Percentiles rank a stretch among this genome's conserved stretches.
These are phyloP conservation scores for Leptopilina myrica DNA, from an alignment of 2,888 invertebrate genomes.

Conservation along the genomic window DNA sequence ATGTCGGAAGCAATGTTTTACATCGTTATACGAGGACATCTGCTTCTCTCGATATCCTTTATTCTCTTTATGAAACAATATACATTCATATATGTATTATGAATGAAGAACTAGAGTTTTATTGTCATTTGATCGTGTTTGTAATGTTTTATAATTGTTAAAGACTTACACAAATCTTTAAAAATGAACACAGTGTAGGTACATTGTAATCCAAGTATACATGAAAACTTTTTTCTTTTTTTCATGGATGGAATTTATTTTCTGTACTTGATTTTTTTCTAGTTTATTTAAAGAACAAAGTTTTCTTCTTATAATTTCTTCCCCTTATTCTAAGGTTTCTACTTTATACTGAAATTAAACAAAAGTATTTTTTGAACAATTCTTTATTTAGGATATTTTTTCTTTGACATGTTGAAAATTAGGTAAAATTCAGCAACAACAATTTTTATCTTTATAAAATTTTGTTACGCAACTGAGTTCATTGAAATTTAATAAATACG, in stretches of 20 bases:
- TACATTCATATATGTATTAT: background rate
- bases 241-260: background rate
- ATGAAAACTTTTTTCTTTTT: background rate
- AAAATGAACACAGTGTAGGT: background rate
- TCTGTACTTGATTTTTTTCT: background rate
- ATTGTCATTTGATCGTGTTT: constrained; percentile 23
- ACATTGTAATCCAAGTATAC: too few species aligned
- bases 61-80: constrained; percentile 5
- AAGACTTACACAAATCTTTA: background rate
- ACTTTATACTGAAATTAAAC: too few species aligned
- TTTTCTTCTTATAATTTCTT: too few species aligned
- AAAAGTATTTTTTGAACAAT: too few species aligned
- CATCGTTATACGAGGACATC: constrained; percentile 9
- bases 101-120: constrained; percentile 16
- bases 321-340: too few species aligned
- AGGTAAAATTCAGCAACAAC: too few species aligned
- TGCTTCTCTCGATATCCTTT: constrained; percentile 30
- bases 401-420: too few species aligned
- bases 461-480: too few species aligned
- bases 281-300: background rate
- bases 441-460: too few species aligned
- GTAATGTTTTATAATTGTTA: background rate
- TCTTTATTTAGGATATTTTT: too few species aligned
- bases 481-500: too few species aligned
- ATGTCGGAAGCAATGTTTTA: constrained; percentile 31